Conservation (phyloP, 2,113 vertebrate genomes). For the Colossoma macropomum region DNA sequence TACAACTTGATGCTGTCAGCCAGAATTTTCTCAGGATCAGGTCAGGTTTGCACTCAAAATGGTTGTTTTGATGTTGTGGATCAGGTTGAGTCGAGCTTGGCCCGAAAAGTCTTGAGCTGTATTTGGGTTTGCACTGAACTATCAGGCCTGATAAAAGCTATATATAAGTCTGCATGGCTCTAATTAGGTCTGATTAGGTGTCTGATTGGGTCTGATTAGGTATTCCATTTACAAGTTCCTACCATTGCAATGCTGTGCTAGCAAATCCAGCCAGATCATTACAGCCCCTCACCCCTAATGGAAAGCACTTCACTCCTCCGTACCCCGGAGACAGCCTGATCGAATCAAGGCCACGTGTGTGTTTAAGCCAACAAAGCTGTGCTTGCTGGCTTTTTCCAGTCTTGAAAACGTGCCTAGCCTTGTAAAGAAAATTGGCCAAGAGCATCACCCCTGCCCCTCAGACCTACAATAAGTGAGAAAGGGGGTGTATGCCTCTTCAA, state of each 20-base stretch:
- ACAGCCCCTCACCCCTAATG: constrained; percentile 10
- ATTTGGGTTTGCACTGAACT: too few relatives aligned
- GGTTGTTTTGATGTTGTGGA: too few relatives aligned
- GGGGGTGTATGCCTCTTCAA: constrained; percentile 15
- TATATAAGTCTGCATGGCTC: too few relatives aligned
- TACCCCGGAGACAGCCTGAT: not conserved
- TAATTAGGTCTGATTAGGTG: not conserved
- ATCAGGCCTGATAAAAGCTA: too few relatives aligned
- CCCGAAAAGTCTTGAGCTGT: too few relatives aligned
- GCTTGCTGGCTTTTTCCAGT: constrained; percentile 22
- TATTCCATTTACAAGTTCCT: not conserved
- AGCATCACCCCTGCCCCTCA: constrained; percentile 15
- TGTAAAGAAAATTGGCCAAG: constrained; percentile 11
- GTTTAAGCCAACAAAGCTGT: constrained; percentile 30
- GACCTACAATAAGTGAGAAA: constrained; percentile 15
- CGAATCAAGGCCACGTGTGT: constrained; percentile 12
- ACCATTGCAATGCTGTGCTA: not conserved
- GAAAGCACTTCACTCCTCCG: constrained; percentile 9
- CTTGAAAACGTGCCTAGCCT: constrained; percentile 31
- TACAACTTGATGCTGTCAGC: too few relatives aligned
- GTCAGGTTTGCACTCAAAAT: too few relatives aligned
- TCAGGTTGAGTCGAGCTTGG: too few relatives aligned
- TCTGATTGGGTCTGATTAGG: not conserved
- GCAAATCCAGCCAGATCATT: constrained; percentile 20
- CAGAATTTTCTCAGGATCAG: too few relatives aligned